Evolutionary conservation across 2,113 vertebrate genomes (phyloP), one percentile per base, ranked within the genome.

Genomic region (Arenaria interpres): DNA sequence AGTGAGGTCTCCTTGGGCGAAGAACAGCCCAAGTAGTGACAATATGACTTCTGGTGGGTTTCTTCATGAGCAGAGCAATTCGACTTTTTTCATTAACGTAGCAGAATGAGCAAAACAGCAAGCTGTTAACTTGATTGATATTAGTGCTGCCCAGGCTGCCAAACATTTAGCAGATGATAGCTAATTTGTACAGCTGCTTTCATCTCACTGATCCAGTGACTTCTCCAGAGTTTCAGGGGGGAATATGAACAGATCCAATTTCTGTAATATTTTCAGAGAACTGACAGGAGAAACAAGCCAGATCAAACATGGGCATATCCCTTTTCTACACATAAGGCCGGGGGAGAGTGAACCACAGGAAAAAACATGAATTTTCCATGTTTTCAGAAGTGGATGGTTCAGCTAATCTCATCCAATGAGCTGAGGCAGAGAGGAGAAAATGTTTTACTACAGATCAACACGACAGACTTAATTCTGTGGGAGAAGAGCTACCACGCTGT

Each of bases 171-270:
- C 51, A 92, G 43, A 59, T 92, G 88, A 96, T 67, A 86, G 41
- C n/a, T 88, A 20, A 87, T 91, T 88, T 88, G 43, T 90, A 51
- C 63, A 84, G 76, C 51, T 95, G 79, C 68, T 96, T 86, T 93
- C 48, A 46, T 67, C 85, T 92, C 72, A 83, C 50, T 43, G 30
- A 64, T 78, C 30, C 51, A 56, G 64, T 54, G 59, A 63, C 28
- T 71, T 41, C 73, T 59, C 71, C 71, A 90, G 43, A 57, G 6
- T 76, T 83, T 62, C 67, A 71, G 18, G 7, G 32, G 68, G 41
- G 35, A 88, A 62, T 6, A 45, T 23, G 53, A 14, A 37, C 45
- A 93, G 64, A 72, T 90, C 64, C 10, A 88, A 51, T 73, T 88
- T 77, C 79, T 90, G 1, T 28, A 72, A 86, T 28, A 71, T 87